Base-by-base conservation (phyloP, 2,888 invertebrate species). In the Himalopsyche tibetana region DNA sequence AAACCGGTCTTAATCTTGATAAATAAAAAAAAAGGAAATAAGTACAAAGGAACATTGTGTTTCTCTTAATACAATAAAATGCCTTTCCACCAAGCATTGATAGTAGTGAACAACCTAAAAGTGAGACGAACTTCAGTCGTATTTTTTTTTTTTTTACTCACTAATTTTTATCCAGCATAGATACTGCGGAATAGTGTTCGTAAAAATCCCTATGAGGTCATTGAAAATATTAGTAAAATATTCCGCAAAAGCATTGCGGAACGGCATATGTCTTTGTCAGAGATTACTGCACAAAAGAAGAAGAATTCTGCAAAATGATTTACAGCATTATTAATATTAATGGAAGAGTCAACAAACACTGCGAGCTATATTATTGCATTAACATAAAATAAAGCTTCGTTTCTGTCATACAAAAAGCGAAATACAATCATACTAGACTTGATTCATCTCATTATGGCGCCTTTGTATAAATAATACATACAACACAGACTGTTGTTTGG, bases 211-310 rank as follows among this genome's bases (percentile, higher is more conserved):
- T 28, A 51, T 51, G 3, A 5, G 19, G 19, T 28, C 63, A 5
- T 63, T 19, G 63, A n/a, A 8, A 19, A 63, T 63, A 11, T 63
- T 63, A 28, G 19, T 63, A 19, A 19, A 63, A 63, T 63, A 51
- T 51, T 51, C 51, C 19, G 63, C 19, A 63, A 63, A 63, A 19
- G 8, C 8, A 63, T 19, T 63, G n/a, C 19, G 63, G 28, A 1
- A 19, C 15, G 63, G 19, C 19, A 63, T 63, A 9, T 4, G 63
- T 63, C 63, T 63, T n/a, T 63, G 28, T 63, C 28, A 28, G 8
- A 63, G 63, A 63, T 63, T 63, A 63, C 63, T 63, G 19, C 63
- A 63, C 28, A 28, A 63, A 63, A 63, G 63, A 63, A 19, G 63
- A 63, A 63, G 63, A 19, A 63, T 63, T 63, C 63, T 63, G 2